Evolutionary conservation across 2,113 vertebrate species (phyloP).

Genomic region (Rhinolophus ferrumequinum): DNA sequence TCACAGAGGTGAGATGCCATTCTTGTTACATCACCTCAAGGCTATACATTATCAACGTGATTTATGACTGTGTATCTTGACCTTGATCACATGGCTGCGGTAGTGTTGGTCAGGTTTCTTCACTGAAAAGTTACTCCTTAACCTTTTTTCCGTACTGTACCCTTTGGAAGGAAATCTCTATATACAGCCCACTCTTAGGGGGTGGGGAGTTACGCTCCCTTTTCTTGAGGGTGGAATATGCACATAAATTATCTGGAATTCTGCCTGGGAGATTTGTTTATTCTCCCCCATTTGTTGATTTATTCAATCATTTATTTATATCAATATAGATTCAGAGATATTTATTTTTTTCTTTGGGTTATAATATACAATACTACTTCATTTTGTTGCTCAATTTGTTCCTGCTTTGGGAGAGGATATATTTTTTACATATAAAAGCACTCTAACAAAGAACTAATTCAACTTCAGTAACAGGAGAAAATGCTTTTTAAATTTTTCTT

Average conservation of each 20-base stretch:
- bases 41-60: neutral
- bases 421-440: slow-evolving; percentile 27
- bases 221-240: neutral
- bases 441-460: neutral
- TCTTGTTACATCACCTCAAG: neutral
- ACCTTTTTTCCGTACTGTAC: rapidly evolving
- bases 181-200: neutral
- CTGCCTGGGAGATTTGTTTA: neutral
- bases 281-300: neutral
- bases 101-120: neutral
- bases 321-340: neutral
- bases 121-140: neutral
- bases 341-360: slow-evolving; percentile 10
- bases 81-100: neutral
- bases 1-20: neutral
- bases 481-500: neutral
- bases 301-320: neutral
- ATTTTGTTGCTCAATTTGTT: slow-evolving; percentile 6
- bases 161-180: neutral
- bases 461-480: neutral
- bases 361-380: neutral
- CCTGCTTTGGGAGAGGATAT: neutral
- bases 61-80: neutral
- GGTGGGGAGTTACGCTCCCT: neutral
- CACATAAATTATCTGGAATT: neutral